Base-by-base conservation (phyloP, 2,113 vertebrate species). In the Hypanus sabinus region DNA sequence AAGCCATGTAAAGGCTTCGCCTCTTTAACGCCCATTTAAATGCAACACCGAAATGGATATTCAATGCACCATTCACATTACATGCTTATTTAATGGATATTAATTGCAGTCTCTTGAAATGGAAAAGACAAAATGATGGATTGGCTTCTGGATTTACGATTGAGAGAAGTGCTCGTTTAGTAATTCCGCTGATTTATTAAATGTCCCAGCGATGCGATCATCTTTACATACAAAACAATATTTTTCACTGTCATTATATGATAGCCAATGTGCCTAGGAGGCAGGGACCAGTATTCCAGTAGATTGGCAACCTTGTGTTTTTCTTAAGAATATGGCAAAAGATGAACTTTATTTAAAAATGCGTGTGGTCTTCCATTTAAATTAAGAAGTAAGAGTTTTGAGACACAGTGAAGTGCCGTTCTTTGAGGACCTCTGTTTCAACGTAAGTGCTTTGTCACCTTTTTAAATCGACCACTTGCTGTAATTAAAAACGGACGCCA, bases 1-100 rank as follows among this genome's bases (percentile, higher is more conserved):
- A 70, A 73, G 36, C 68, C 90, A 73, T 73, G 68, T 46, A 73
- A 92, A 93, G 71, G 68, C 90, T 71, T 93, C 18, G 70, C 3
- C 68, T 93, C 24, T 73, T 93, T 93, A 93, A 93, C 68, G 33
- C 88, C 36, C 33, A 73, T 93, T 93, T 71, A 93, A 93, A 93
- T 93, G 68, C 68, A 93, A 73, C 12, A 73, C 36, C 46, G 65
- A 62, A 93, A 10, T 93, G 90, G 36, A 38, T 93, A 46, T 60
- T 93, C 65, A 71, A n/a, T 73, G 22, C 36, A 93, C 36, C 68
- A 73, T 93, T 46, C 68, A 8, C 22, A 46, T 93, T 93, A 71
- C 33, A 46, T 93, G 90, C 65, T 71, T 70, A 93, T 68, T 93
- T 71, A 93, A 93, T 93, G 68, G 90, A 93, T 93, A 93, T 93